Base-by-base conservation (phyloP, 2,888 invertebrate species). In the Gryllus longicercus region DNA sequence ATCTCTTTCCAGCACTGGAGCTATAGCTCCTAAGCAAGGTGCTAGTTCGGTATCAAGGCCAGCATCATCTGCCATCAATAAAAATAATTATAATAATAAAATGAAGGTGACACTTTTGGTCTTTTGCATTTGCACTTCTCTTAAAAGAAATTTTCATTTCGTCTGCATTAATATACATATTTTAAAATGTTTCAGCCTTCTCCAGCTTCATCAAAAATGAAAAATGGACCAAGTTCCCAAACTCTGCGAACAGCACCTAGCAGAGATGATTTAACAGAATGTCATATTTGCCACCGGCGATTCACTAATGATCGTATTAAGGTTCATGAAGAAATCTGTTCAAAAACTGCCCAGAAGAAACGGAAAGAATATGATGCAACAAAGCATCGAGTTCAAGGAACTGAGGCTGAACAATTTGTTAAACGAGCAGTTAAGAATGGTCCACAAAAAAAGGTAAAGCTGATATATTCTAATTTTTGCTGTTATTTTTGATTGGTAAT, bases 291-390 rank as follows among this genome's bases (percentile, higher is more conserved):
- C 87, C 92, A 93, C 0, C 91, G 97, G 0, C 90, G 91, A 84
- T 97, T 98, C 87, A 93, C 93, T 11, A 86, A 90, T 23, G 97
- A 98, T 85, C 91, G 98, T 2, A 88, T 97, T 79, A 88, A 87
- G 11, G 94, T 93, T 84, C 99, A 99, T 87, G 92, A 95, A 87
- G 90, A 92, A 50, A 95, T 97, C 82, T 99, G 99, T 87, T 88
- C 91, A 83, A 95, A 94, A 86, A 91, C 95, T 1, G 88, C 90
- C 77, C 88, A 90, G 81, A 96, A 96, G 87, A 96, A 95, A 86
- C 90, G 98, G 83, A 98, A 96, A 89, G 91, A 93, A 0, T 99
- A 97, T 86, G 98, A 99, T 87, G 94, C 94, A 2, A 91, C 95
- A 76, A 96, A 95, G 85, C 96, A 96, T 87, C 89, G 99, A n/a